A percentile compares a stretch with the other conserved stretches of the same genome.
These are phyloP conservation scores for Cladorhizidae sp. DNA, from an alignment of 37 sponge, comb jelly and placozoan genomes.

Conservation along the genomic window DNA sequence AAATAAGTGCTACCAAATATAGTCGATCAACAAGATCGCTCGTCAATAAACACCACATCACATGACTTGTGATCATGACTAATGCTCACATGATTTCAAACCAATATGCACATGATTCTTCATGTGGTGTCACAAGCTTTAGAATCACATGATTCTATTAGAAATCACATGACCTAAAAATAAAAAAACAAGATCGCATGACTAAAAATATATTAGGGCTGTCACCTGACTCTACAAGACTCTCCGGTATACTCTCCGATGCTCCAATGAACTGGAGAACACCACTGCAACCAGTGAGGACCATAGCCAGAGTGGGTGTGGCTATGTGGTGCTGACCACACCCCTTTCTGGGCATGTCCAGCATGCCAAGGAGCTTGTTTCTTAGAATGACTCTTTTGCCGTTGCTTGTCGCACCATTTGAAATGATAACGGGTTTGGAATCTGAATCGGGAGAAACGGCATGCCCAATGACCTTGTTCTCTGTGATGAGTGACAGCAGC, in stretches of 20 bases:
- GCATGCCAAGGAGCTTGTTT: too few relatives aligned
- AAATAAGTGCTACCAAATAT: too few relatives aligned
- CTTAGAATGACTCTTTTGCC: too few relatives aligned
- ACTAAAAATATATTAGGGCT: background rate
- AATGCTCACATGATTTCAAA: background rate
- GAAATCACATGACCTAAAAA: background rate
- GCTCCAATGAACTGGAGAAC: conserved; percentile 19
- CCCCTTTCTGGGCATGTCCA: background rate
- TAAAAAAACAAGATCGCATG: background rate
- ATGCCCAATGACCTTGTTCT: background rate
- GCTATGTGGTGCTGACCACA: background rate
- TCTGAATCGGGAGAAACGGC: too few relatives aligned
- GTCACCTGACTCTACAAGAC: conserved; percentile 20
- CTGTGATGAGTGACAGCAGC: background rate
- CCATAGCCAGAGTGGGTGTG: conserved; percentile 18
- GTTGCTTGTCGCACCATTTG: background rate
- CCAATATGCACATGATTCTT: background rate
- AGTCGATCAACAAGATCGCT: background rate
- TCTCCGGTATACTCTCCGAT: background rate
- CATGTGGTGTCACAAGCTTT: too few relatives aligned
- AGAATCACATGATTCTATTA: background rate
- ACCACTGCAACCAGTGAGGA: conserved; percentile 33
- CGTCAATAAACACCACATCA: background rate
- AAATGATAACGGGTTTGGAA: background rate
- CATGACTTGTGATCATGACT: background rate